Evolutionary conservation across 2,888 invertebrate species (phyloP).

Genomic region (Drosophila limbata): DNA sequence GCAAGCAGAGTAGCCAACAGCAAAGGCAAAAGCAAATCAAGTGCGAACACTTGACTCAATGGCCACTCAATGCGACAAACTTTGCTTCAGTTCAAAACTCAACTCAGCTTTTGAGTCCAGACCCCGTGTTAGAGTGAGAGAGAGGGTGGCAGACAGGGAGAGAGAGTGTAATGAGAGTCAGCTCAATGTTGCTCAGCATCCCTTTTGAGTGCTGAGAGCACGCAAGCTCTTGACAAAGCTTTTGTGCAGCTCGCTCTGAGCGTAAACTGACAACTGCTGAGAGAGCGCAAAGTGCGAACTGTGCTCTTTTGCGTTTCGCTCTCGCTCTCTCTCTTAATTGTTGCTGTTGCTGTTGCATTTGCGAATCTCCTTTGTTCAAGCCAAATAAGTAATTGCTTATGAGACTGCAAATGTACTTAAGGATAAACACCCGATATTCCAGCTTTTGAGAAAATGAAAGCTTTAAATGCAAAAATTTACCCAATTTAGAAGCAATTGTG

Average conservation of each 20-base stretch:
- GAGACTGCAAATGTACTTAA: conserved; percentile 8
- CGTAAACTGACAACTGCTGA: not conserved
- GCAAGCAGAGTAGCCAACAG: conserved; percentile 10
- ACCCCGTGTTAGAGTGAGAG: not conserved
- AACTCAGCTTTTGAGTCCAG: conserved; percentile 17
- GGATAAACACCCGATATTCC: conserved; percentile 10
- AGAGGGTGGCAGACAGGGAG: conserved; percentile 7
- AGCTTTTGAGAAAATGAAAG: not conserved
- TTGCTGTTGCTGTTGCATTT: conserved; percentile 9
- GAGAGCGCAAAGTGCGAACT: not conserved
- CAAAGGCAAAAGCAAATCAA: conserved; percentile 54
- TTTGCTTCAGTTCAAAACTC: conserved; percentile 17
- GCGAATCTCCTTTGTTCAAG: not conserved
- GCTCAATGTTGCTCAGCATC: conserved; percentile 14
- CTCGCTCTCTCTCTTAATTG: conserved; percentile 9
- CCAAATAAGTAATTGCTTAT: conserved; percentile 9
- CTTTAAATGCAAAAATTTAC: conserved; percentile 3
- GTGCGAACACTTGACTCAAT: conserved; percentile 72
- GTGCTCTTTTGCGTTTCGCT: conserved; percentile 4
- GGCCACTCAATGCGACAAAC: conserved; percentile 65
- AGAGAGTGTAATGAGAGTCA: conserved; percentile 1
- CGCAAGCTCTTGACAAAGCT: conserved; percentile 23
- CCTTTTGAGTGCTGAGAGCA: conserved; percentile 20
- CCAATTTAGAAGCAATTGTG: not conserved
- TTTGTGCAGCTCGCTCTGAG: conserved; percentile 23